phyloP scores from a whole-genome alignment of 30 jellyfish, hydroid and myxozoan genomes.

The Turritopsis rubra region DNA sequence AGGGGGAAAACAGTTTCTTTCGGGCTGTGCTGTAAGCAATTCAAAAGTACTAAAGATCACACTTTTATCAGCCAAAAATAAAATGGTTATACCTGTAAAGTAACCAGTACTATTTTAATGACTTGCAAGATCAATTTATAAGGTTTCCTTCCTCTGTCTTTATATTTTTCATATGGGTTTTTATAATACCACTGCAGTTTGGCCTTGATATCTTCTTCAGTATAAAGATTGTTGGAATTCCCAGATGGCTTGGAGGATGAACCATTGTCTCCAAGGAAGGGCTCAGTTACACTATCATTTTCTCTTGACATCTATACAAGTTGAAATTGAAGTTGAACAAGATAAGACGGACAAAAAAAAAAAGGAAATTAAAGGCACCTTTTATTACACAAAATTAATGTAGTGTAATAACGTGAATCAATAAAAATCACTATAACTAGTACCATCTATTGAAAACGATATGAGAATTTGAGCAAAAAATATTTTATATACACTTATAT shows the following conservation, averaged over 20 bases:
- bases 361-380: too few relatives aligned
- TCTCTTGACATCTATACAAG: not conserved
- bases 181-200: slow-evolving; percentile 77
- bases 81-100: slow-evolving; percentile 60
- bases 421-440: too few relatives aligned
- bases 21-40: not conserved
- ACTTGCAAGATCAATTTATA: slow-evolving; percentile 75
- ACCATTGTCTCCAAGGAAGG: not conserved
- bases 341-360: too few relatives aligned
- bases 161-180: slow-evolving; percentile 82
- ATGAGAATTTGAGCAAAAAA: too few relatives aligned
- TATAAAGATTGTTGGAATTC: not conserved
- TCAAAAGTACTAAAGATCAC: not conserved
- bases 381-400: too few relatives aligned
- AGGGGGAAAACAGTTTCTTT: too few relatives aligned
- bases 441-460: too few relatives aligned
- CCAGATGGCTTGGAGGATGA: not conserved
- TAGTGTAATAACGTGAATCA: too few relatives aligned
- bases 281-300: not conserved
- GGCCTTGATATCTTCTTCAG: slow-evolving; percentile 50
- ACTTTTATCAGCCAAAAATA: not conserved
- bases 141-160: slow-evolving; percentile 74
- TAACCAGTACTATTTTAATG: slow-evolving; percentile 58
- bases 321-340: too few relatives aligned
- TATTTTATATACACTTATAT: too few relatives aligned